Base-by-base conservation (phyloP, 2,113 vertebrate genomes). In the Glaucomys volans region DNA sequence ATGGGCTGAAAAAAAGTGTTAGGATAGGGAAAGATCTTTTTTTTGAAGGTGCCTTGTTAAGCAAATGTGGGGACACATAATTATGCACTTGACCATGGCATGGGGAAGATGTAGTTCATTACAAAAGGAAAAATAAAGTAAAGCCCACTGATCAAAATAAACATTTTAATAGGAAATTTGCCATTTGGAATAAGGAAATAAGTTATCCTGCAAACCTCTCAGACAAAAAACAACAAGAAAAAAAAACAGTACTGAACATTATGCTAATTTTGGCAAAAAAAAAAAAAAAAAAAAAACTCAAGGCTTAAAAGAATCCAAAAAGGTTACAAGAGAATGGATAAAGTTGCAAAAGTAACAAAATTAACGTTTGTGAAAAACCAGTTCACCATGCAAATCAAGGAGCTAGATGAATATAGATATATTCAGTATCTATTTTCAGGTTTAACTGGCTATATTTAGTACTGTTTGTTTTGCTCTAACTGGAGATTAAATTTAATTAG, bases 371-470 rank as follows among this genome's bases (percentile, higher is more conserved):
- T 74, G n/a, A 87, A 81, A 97, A 96, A 74, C 22, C 8, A 77
- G 40, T 81, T 97, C 47, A 89, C 77, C 0, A 0, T 67, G 84
- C 20, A 95, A 91, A 95, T 74, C 22, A 77, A 93, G 64, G 8
- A 81, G 4, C 0, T 24, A 52, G 14, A 17, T 76, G 22, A 69
- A 96, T 13, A 90, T 8, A 57, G 50, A 82, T 50, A 87, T 10
- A 80, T 14, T 86, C 4, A 8, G 54, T 37, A 80, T 87, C 76
- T 67, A 59, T 40, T 90, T 88, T 87, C 67, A 81, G 7, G 90
- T 93, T 90, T 91, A 93, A 94, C 11, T 96, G 52, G 92, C 40
- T 93, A 69, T 71, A 94, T 82, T 95, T 82, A 97, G 42, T 80
- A 95, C 47, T 91, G 24, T 62, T 72, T 79, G 30, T 82, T 94